These are phyloP conservation scores for Eupelmus urozonus DNA, from an alignment of 2,888 invertebrate species.

Conservation along the genomic window DNA sequence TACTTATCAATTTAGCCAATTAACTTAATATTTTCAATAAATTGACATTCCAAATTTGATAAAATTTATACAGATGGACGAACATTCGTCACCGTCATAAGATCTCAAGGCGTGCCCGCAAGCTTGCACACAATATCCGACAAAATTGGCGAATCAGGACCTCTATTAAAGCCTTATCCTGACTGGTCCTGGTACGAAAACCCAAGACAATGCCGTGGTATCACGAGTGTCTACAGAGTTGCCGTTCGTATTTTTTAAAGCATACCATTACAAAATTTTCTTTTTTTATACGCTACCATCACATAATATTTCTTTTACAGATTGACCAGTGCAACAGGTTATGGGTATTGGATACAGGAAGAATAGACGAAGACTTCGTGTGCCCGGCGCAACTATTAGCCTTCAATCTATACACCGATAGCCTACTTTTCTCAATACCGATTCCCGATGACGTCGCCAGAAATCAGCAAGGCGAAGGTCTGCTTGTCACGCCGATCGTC, in stretches of 20 bases:
- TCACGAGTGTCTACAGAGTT: conserved; percentile 86
- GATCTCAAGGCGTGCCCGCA: conserved; percentile 82
- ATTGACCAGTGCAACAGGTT: conserved; percentile 84
- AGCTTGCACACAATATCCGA: conserved; percentile 82
- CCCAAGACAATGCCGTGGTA: conserved; percentile 81
- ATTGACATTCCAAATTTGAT: too few species aligned
- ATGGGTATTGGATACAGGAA: conserved; percentile 85
- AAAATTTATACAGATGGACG: conserved; percentile 52
- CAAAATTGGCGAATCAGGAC: conserved; percentile 76
- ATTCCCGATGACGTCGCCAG: conserved; percentile 62
- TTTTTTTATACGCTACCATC: background rate
- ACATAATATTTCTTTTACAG: conserved; percentile 3
- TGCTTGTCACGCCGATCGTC: conserved; percentile 67
- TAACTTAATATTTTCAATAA: background rate
- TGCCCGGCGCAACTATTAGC: conserved; percentile 86
- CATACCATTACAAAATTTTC: background rate
- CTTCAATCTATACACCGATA: conserved; percentile 81
- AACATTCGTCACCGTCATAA: conserved; percentile 84
- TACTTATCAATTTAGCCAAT: background rate
- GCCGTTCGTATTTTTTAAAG: conserved; percentile 84
- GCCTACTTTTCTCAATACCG: conserved; percentile 64
- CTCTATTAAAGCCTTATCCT: conserved; percentile 81
- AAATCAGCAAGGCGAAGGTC: conserved; percentile 59
- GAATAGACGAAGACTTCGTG: conserved; percentile 79
- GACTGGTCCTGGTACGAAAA: conserved; percentile 81